Evolutionary conservation across 2,797 vertebrate genomes (phyloP), one percentile per base, ranked within the genome.

Genomic region (Hydrolagus colliei): DNA sequence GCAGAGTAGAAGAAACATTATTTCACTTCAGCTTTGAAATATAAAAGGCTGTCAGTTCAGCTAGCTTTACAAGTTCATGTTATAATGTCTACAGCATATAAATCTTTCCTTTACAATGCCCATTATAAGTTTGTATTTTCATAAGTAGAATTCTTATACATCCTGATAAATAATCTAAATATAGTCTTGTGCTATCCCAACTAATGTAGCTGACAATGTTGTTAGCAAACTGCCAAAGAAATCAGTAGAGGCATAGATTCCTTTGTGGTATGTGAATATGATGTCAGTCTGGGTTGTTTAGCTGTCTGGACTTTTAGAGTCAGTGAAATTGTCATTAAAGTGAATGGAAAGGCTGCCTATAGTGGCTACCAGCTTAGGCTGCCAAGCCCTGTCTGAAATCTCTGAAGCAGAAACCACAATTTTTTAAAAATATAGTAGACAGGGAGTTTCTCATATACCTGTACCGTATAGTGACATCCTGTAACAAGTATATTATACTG

Each of bases 181-280:
- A 67, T 27, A 41, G 32, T 71, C 22, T 82, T 82, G 65, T 71
- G 13, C 68, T 84, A 68, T 84, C 79, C 79, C 79, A 71, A 63
- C 79, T 84, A 71, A 18, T 11, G 41, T 32, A 84, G 62, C 65
- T 35, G 32, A 71, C 63, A 84, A 84, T 84, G 71, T 84, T 67
- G 71, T 84, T 82, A 84, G 79, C 79, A 71, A 84, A 84, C 62
- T 68, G 71, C 32, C 79, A 84, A 84, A 84, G 62, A 84, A 67
- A 84, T 84, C 71, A 84, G 35, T 35, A 18, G 62, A 84, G 79
- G 41, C 79, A 84, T 84, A 84, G 79, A 84, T 63, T 84, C 79
- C 41, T 84, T 84, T 84, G 79, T 67, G 63, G 79, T 84, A 84
- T 84, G 67, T 84, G 79, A 84, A 84, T 84, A 84, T 84, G 79